phyloP scores from a whole-genome alignment of 1,140 invertebrate genomes.

The Drosophila micromelanica region DNA sequence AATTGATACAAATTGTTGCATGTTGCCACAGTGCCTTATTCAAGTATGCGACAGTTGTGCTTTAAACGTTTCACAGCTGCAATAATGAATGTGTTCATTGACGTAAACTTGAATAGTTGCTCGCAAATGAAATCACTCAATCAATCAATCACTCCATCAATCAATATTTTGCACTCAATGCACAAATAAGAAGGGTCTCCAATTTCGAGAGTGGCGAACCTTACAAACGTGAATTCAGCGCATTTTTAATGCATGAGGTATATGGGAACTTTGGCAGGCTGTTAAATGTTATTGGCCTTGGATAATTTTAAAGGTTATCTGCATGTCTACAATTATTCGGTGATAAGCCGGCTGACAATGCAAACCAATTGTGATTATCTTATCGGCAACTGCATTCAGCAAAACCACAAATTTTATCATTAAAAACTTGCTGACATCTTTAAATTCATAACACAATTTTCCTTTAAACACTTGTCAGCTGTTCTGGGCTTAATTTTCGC shows the following conservation, averaged over 20 bases:
- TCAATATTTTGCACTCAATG: neutral
- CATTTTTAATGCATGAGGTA: slow-evolving; percentile 35
- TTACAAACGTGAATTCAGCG: slow-evolving; percentile 5
- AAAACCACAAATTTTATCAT: neutral
- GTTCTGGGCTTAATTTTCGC: slow-evolving; percentile 21
- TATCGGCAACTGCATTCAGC: slow-evolving; percentile 34
- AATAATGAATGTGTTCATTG: slow-evolving; percentile 8
- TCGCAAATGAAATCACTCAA: neutral
- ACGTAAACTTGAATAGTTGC: neutral
- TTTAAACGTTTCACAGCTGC: neutral
- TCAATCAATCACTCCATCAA: neutral
- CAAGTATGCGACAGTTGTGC: slow-evolving; percentile 8
- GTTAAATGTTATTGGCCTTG: slow-evolving; percentile 37
- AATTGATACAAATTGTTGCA: slow-evolving; percentile 70
- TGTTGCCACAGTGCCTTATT: slow-evolving; percentile 29
- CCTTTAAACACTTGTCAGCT: slow-evolving; percentile 41
- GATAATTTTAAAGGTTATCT: slow-evolving; percentile 38
- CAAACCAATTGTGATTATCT: slow-evolving; percentile 42
- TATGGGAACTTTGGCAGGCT: slow-evolving; percentile 44
- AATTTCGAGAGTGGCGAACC: neutral
- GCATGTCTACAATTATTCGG: neutral
- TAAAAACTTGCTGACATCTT: no score
- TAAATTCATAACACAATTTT: neutral
- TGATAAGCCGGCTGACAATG: slow-evolving; percentile 26
- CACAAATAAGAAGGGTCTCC: neutral